These are phyloP conservation scores for Oreochromis aureus DNA, from an alignment of 2,113 vertebrate species.

Conservation along the genomic window DNA sequence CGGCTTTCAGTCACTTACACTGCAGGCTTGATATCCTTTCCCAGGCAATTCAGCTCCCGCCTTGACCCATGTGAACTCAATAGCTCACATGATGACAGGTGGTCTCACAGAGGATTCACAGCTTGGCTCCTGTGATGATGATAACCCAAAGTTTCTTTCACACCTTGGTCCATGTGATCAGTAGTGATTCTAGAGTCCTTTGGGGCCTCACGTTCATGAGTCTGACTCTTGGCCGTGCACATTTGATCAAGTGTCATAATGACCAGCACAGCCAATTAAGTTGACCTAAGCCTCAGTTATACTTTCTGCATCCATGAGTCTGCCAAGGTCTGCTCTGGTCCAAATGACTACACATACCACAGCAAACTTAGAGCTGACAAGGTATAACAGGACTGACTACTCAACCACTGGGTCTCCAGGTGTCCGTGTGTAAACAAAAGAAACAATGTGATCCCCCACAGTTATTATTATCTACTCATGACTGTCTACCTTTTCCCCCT, in stretches of 20 bases:
- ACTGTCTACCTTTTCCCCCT: rapidly evolving
- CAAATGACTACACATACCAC: background rate
- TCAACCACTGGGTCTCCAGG: background rate
- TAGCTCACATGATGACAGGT: background rate
- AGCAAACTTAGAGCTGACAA: background rate
- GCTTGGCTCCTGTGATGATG: background rate
- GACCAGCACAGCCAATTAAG: rapidly evolving
- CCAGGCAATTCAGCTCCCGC: background rate
- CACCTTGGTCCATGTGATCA: background rate
- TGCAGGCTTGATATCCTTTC: background rate
- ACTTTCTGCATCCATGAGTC: background rate
- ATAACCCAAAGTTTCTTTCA: background rate
- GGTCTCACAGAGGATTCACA: background rate
- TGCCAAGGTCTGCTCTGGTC: rapidly evolving
- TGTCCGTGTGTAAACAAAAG: background rate
- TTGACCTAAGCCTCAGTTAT: background rate
- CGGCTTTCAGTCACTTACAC: background rate
- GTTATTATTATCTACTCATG: background rate
- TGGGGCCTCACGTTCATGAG: background rate
- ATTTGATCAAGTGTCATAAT: background rate
- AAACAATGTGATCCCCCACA: background rate
- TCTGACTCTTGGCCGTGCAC: rapidly evolving
- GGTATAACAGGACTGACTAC: background rate
- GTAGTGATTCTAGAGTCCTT: background rate
- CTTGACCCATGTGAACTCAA: background rate